phyloP scores from a whole-genome alignment of 2,888 invertebrate genomes.

The Chaetoderma sp. region DNA sequence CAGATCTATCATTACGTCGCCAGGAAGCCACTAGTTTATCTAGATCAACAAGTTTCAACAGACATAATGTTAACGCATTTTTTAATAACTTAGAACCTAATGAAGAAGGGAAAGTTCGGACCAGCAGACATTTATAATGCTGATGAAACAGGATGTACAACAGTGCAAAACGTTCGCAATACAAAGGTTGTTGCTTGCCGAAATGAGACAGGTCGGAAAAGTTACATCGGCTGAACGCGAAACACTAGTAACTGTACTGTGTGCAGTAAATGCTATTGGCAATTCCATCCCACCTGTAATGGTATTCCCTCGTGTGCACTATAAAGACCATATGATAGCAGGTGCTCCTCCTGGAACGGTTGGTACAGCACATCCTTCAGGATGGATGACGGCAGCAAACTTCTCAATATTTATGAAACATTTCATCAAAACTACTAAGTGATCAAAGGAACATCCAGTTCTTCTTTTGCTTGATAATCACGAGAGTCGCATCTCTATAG shows the following conservation, averaged over 20 bases:
- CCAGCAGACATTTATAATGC: slow-evolving; percentile 4
- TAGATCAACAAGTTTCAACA: slow-evolving; percentile 34
- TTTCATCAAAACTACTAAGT: slow-evolving; percentile 45
- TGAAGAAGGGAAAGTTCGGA: background rate
- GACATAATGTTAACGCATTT: slow-evolving; percentile 23
- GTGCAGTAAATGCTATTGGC: slow-evolving; percentile 9
- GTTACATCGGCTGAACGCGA: slow-evolving; percentile 21
- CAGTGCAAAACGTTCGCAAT: slow-evolving; percentile 24
- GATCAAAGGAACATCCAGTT: slow-evolving; percentile 43
- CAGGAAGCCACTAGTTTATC: slow-evolving; percentile 38
- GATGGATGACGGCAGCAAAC: slow-evolving; percentile 37
- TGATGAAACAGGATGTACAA: slow-evolving; percentile 17
- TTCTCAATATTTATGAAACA: slow-evolving; percentile 38
- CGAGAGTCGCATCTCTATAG: slow-evolving; percentile 44
- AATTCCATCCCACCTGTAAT: slow-evolving; percentile 17
- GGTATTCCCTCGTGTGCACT: slow-evolving; percentile 22
- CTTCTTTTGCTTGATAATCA: slow-evolving; percentile 54
- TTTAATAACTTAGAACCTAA: slow-evolving; percentile 17
- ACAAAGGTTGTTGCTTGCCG: slow-evolving; percentile 15
- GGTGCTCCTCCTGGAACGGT: slow-evolving; percentile 10
- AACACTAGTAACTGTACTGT: slow-evolving; percentile 9
- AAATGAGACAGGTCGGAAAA: slow-evolving; percentile 1
- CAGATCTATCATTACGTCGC: slow-evolving; percentile 22
- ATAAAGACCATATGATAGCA: slow-evolving; percentile 7
- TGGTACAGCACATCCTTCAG: slow-evolving; percentile 11